Percentiles rank a stretch among this genome's conserved stretches.
Evolutionary conservation across 1,140 invertebrate species (phyloP).

Genomic region (Drosophila bifasciata): DNA sequence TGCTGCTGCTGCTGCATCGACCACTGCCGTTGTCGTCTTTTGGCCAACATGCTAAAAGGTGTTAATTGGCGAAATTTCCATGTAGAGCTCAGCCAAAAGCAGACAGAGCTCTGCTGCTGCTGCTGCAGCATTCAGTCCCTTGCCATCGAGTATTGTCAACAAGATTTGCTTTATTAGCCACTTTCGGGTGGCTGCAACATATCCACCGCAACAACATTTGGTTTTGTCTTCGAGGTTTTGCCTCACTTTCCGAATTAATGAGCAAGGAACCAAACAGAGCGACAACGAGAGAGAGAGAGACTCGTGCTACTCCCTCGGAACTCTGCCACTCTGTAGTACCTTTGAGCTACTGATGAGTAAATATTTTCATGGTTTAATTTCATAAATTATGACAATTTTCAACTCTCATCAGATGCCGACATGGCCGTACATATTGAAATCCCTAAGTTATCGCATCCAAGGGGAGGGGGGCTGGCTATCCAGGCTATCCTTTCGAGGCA

Average conservation of each 20-base stretch:
- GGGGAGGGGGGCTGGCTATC: constrained; percentile 6
- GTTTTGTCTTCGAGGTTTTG: constrained; percentile 7
- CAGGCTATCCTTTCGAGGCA: constrained; percentile 30
- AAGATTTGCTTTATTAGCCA: constrained; percentile 84
- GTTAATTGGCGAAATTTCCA: constrained; percentile 84
- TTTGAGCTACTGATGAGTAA: constrained; percentile 54
- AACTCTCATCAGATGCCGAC: constrained; percentile 48
- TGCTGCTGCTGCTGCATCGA: constrained; percentile 37
- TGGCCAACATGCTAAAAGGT: constrained; percentile 83
- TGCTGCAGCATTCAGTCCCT: constrained; percentile 25
- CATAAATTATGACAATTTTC: constrained; percentile 75
- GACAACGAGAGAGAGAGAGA: neutral
- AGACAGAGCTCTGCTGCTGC: constrained; percentile 32
- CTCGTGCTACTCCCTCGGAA: constrained; percentile 29
- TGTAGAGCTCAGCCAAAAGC: constrained; percentile 76
- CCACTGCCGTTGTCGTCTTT: constrained; percentile 66
- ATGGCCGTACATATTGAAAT: constrained; percentile 73
- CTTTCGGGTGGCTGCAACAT: constrained; percentile 82
- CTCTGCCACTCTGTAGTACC: neutral
- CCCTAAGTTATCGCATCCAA: constrained; percentile 76
- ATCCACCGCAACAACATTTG: constrained; percentile 41
- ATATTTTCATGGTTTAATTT: constrained; percentile 83
- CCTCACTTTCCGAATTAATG: constrained; percentile 50
- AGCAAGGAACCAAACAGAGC: constrained; percentile 17
- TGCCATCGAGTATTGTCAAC: constrained; percentile 77